phyloP scores from a whole-genome alignment of 2,113 vertebrate species.

The Urocolius indicus region DNA sequence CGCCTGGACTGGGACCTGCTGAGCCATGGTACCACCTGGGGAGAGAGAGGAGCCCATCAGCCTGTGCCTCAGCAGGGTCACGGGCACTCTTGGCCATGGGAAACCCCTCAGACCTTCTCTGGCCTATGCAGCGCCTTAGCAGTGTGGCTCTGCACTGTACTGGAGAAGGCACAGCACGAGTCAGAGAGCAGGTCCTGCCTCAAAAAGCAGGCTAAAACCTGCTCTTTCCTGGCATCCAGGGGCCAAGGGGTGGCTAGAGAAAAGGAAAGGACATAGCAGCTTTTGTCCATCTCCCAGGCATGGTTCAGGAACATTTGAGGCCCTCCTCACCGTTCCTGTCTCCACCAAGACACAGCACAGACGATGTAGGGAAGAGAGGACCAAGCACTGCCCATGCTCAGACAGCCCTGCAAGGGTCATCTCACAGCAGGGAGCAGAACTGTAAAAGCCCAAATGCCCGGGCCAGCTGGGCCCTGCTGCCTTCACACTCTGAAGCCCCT shows the following conservation, averaged over 20 bases:
- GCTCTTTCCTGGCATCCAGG: not conserved
- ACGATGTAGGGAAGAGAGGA: not conserved
- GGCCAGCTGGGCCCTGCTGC: not conserved
- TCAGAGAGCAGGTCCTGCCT: not conserved
- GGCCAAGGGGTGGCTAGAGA: not conserved
- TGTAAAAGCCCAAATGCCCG: not conserved
- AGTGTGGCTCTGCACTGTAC: not conserved
- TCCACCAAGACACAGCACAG: not conserved
- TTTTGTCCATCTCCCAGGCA: not conserved
- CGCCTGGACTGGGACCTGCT: conserved; percentile 94
- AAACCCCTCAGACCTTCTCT: not conserved
- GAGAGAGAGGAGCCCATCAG: conserved; percentile 38
- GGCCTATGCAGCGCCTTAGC: not conserved
- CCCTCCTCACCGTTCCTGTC: not conserved
- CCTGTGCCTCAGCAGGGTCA: not conserved
- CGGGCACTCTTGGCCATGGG: not conserved
- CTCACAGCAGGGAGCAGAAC: not conserved
- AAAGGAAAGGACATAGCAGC: not conserved
- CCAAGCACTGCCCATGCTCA: not conserved
- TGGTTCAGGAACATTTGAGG: not conserved
- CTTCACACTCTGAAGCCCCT: not conserved
- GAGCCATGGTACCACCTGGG: conserved; percentile 88
- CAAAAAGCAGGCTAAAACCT: not conserved
- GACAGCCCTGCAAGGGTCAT: not conserved
- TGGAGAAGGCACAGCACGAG: not conserved